A percentile compares a stretch with the other conserved stretches of the same genome.
phyloP scores from a whole-genome alignment of 2,113 vertebrate genomes.

The Uria aalge region DNA sequence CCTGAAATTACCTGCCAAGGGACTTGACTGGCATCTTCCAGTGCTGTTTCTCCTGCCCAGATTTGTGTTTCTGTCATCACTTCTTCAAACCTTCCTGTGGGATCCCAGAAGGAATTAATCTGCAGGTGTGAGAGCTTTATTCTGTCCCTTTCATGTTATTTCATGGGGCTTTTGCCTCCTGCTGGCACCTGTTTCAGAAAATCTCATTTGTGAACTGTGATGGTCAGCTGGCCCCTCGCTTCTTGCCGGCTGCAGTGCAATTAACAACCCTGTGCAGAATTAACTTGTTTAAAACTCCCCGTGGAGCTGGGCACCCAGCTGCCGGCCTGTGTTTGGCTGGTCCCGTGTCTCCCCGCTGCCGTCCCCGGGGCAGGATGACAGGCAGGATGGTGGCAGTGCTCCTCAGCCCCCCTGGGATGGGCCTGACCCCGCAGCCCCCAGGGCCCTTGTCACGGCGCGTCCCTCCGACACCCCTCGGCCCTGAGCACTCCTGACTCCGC shows the following conservation, averaged over 20 bases:
- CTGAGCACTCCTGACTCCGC: rapidly evolving
- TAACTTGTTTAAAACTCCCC: too few relatives aligned
- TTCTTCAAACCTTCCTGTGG: background rate
- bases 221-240: rapidly evolving
- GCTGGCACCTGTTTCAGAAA: background rate
- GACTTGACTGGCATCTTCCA: background rate
- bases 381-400: background rate
- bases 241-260: rapidly evolving
- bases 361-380: background rate
- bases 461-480: rapidly evolving
- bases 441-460: rapidly evolving
- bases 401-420: rapidly evolving
- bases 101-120: background rate
- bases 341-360: background rate
- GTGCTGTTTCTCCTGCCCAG: background rate
- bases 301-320: background rate
- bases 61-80: background rate
- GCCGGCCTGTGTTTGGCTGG: rapidly evolving
- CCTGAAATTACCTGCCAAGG: rapidly evolving
- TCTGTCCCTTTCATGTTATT: rapidly evolving
- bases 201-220: background rate
- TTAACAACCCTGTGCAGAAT: background rate
- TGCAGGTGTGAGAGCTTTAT: background rate
- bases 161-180: background rate
- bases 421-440: background rate